Conservation (phyloP, 2,797 vertebrate species). For the Anas georgica region DNA sequence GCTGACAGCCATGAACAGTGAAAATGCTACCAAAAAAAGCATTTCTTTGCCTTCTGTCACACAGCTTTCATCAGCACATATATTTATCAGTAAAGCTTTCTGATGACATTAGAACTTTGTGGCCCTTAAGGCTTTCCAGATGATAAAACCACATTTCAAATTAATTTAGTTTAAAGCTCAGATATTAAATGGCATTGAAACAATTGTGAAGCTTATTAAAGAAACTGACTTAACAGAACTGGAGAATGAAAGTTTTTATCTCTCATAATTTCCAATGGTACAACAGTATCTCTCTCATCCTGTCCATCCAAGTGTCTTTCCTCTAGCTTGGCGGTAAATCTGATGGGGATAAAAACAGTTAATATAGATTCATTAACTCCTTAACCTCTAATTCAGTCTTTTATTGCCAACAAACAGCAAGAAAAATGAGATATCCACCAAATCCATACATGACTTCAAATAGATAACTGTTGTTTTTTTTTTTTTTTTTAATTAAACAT, state of each 20-base stretch:
- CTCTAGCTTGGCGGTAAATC: not conserved
- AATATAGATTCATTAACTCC: not conserved
- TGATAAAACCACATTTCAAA: not conserved
- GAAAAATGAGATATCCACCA: not conserved
- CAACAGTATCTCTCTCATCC: not conserved
- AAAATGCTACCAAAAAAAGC: not conserved
- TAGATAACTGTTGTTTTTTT: rapidly evolving
- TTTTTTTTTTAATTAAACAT: not conserved
- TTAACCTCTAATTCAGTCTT: not conserved
- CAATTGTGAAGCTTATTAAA: not conserved
- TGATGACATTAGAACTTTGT: not conserved
- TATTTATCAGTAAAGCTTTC: not conserved
- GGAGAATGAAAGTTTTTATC: not conserved
- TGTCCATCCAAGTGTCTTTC: not conserved
- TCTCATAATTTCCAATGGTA: not conserved
- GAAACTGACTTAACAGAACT: not conserved
- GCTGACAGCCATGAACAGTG: not conserved
- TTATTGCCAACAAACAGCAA: not conserved
- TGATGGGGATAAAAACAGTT: not conserved
- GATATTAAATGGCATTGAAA: not conserved
- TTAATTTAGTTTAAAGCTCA: not conserved
- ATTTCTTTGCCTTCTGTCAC: not conserved
- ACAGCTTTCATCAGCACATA: not conserved
- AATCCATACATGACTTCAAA: not conserved
- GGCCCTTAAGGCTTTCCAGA: not conserved